phyloP scores from a whole-genome alignment of 2,113 vertebrate genomes.

The Heterotis niloticus region DNA sequence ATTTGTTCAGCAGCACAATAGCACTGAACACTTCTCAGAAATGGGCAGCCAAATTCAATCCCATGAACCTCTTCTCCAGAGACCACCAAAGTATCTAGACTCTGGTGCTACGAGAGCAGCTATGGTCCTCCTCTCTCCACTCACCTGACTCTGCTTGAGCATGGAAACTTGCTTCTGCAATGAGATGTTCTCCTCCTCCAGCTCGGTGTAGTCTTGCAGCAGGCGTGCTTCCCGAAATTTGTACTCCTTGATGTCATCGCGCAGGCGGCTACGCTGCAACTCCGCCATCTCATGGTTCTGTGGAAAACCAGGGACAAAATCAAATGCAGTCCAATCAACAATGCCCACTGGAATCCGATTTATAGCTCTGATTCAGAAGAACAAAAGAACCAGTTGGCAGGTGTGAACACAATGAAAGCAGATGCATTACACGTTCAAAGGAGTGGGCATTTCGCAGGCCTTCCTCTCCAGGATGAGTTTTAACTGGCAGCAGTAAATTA shows the following conservation, averaged over 20 bases:
- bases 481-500: background rate
- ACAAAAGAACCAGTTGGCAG: background rate
- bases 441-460: background rate
- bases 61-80: background rate
- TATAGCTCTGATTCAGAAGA: background rate
- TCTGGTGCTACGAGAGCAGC: background rate
- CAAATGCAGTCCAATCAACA: background rate
- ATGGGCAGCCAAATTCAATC: background rate
- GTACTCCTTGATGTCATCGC: conserved; percentile 92
- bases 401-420: too few species aligned
- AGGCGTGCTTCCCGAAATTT: conserved; percentile 89
- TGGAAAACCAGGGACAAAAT: background rate
- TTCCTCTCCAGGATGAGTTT: background rate
- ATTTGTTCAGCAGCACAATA: too few species aligned
- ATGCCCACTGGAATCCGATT: background rate
- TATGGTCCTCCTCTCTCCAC: conserved; percentile 24
- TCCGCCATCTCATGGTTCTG: conserved; percentile 85
- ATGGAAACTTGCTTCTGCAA: conserved; percentile 96
- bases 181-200: conserved; percentile 97
- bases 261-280: conserved; percentile 80
- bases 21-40: background rate
- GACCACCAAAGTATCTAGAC: background rate
- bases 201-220: conserved; percentile 91
- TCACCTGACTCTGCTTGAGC: conserved; percentile 89
- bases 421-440: too few species aligned